phyloP scores from a whole-genome alignment of 2,113 vertebrate species.

The Cyanoramphus novaezelandiae region DNA sequence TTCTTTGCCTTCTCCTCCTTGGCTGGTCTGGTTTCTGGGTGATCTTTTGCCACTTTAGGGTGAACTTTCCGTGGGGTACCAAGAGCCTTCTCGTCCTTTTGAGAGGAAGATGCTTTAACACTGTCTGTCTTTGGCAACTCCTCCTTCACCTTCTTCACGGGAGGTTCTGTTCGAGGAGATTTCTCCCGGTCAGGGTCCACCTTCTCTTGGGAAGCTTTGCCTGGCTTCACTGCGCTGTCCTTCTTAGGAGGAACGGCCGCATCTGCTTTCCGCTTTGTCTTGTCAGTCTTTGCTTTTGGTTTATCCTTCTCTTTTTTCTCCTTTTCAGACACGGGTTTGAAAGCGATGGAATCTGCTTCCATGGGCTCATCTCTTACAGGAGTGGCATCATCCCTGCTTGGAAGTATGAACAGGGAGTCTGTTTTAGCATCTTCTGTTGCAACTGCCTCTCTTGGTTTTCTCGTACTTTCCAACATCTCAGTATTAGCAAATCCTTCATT shows the following conservation, averaged over 20 bases:
- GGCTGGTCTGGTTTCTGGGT: conserved; percentile 74
- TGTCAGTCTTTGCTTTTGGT: conserved; percentile 80
- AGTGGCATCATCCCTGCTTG: conserved; percentile 87
- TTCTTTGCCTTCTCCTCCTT: conserved; percentile 82
- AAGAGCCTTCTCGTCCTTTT: conserved; percentile 80
- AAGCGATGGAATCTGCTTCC: conserved; percentile 84
- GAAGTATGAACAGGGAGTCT: conserved; percentile 73
- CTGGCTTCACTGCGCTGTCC: conserved; percentile 71
- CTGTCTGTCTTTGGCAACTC: conserved; percentile 78
- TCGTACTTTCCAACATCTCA: conserved; percentile 72
- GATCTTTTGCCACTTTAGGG: conserved; percentile 78
- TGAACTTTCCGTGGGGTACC: conserved; percentile 79
- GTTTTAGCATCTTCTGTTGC: conserved; percentile 77
- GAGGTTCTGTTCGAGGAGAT: conserved; percentile 74
- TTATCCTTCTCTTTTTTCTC: conserved; percentile 82
- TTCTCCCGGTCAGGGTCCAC: conserved; percentile 77
- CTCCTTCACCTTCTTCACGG: conserved; percentile 81
- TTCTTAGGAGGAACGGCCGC: conserved; percentile 78
- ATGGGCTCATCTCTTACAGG: conserved; percentile 96
- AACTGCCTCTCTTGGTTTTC: conserved; percentile 73
- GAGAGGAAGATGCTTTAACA: conserved; percentile 72
- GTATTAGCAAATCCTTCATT: conserved; percentile 72
- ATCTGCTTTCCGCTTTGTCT: conserved; percentile 83
- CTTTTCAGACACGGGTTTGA: conserved; percentile 81
- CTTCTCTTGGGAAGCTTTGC: conserved; percentile 81